Evolutionary conservation across 2,888 invertebrate genomes (phyloP).

Genomic region (Congeria kusceri): DNA sequence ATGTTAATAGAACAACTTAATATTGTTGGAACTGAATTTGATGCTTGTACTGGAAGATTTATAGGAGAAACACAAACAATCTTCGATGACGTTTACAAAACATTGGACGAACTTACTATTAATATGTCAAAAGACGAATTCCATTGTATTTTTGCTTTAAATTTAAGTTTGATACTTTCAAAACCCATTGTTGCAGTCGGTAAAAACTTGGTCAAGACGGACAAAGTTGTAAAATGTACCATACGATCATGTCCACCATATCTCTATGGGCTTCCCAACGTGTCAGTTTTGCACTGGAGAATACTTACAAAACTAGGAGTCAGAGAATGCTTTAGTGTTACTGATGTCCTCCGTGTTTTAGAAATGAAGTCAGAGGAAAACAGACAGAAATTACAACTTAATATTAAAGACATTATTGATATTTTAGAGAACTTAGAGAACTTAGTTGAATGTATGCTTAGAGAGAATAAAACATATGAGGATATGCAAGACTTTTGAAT

Average conservation of each 20-base stretch:
- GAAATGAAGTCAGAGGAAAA: not conserved
- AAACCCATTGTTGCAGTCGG: not conserved
- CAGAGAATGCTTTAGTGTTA: not conserved
- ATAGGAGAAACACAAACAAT: not conserved
- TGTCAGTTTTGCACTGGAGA: not conserved
- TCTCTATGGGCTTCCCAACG: not conserved
- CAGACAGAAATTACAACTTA: conserved; percentile 1
- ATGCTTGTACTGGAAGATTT: no score
- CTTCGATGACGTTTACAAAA: not conserved
- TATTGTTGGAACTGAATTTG: not conserved
- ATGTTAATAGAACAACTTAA: no score
- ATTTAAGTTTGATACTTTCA: not conserved
- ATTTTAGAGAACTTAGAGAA: conserved; percentile 37
- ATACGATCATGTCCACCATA: not conserved
- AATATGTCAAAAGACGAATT: not conserved
- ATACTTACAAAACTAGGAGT: not conserved
- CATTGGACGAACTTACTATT: not conserved
- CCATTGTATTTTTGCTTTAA: not conserved
- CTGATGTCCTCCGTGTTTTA: not conserved
- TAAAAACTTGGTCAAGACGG: not conserved
- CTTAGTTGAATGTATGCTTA: conserved; percentile 20
- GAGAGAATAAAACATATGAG: not conserved
- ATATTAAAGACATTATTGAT: conserved; percentile 23
- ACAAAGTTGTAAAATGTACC: not conserved
- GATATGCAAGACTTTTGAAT: conserved; percentile 14